Base-by-base conservation (phyloP, 2,888 invertebrate species). In the Drosophila prostipennis region DNA sequence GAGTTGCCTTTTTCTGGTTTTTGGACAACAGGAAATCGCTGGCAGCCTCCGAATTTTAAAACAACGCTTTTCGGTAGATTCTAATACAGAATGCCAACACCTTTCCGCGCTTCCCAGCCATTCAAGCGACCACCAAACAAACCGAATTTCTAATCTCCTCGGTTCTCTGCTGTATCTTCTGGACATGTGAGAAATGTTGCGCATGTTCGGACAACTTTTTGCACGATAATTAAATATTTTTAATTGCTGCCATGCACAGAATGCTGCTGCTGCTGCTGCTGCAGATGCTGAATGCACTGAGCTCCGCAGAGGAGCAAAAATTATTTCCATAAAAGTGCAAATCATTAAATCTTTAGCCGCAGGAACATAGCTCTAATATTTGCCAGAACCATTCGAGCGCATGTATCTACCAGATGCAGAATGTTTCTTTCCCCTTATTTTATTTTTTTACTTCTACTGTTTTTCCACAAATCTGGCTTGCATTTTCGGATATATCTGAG, bases 241-340 rank as follows among this genome's bases (percentile, higher is more conserved):
- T 85, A 85, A 85, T 85, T 87, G 84, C 84, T 87, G 84, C 77
- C 85, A 77, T 80, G 89, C 87, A 88, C 84, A 88, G 76, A 80
- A 86, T 82, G 83, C 70, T 58, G 53, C 63, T 63, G 74, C 74
- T 51, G 70, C 57, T 37, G 16, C 39, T 45, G 14, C 19, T 19
- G 19, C 19, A 2, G 34, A 14, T 29, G 14, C 46, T 39, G 46
- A 23, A 49, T 60, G 46, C 40, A 59, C 43, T 34, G 34, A 58
- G 34, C 49, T 23, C 5, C 16, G 36, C 63, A 53, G 72, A 82
- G 77, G 71, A 74, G 82, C 73, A 77, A 75, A 84, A 84, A 87
- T 80, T 88, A 85, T 85, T 89, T 87, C 84, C 84, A 85, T 85
- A 85, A 88, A 85, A 85, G 84, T 88, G 89, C 84, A 89, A 85